Conservation (phyloP, 2,797 vertebrate genomes). For the Capromys pilorides region DNA sequence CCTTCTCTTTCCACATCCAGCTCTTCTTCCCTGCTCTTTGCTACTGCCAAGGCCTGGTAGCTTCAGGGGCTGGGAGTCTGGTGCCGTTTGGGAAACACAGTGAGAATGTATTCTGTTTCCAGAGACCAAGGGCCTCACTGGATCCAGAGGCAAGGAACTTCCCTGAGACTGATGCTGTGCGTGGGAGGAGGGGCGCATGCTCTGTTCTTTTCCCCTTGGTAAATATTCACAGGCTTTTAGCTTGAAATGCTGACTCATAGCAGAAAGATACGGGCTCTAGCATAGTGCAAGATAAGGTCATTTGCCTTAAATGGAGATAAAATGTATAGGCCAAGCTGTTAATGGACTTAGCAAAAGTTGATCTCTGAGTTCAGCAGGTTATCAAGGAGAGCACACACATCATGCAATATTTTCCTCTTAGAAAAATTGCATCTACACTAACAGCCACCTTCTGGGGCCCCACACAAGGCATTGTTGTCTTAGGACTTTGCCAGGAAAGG, state of each 20-base stretch:
- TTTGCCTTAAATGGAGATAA: slow-evolving; percentile 65
- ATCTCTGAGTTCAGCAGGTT: slow-evolving; percentile 13
- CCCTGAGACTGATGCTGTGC: neutral
- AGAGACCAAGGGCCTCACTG: neutral
- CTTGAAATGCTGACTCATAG: slow-evolving; percentile 3
- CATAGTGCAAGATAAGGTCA: slow-evolving; percentile 58
- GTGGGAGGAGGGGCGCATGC: accelerated
- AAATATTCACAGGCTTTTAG: neutral
- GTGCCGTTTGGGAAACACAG: neutral
- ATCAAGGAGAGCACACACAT: neutral
- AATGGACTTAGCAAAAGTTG: slow-evolving; percentile 47
- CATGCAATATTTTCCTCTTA: slow-evolving; percentile 59
- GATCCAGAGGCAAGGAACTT: neutral
- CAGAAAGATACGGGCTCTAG: neutral
- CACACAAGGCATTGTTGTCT: slow-evolving; percentile 35
- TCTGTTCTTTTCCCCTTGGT: neutral
- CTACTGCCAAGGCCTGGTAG: neutral
- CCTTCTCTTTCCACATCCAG: neutral
- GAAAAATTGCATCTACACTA: slow-evolving; percentile 34
- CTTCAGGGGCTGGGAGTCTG: neutral
- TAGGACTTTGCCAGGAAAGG: slow-evolving; percentile 11
- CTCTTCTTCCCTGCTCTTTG: neutral
- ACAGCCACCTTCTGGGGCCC: neutral
- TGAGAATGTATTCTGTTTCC: neutral
- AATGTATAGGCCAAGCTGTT: slow-evolving; percentile 2